Conservation (phyloP, 2,113 vertebrate species). For the Dicaeum eximium region DNA sequence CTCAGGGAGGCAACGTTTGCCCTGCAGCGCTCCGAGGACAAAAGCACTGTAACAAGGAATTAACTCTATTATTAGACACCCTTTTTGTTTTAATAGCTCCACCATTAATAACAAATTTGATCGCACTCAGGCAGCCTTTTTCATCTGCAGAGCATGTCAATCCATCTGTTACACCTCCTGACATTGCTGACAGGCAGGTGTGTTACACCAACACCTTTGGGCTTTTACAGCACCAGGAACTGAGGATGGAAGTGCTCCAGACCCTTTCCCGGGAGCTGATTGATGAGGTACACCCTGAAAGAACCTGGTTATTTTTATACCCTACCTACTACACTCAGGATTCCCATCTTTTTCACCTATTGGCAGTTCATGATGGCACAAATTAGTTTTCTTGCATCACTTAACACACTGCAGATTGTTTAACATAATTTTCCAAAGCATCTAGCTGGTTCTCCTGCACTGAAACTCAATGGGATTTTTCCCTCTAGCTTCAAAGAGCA, state of each 20-base stretch:
- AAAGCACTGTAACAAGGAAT: neutral
- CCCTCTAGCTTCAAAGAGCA: conserved; percentile 31
- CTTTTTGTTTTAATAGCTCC: neutral
- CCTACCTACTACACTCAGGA: neutral
- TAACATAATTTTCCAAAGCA: neutral
- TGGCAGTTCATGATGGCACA: neutral
- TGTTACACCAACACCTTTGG: neutral
- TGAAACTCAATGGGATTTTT: conserved; percentile 6
- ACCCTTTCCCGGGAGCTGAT: neutral
- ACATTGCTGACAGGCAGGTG: neutral
- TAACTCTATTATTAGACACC: neutral
- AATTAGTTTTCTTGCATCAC: neutral
- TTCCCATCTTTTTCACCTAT: neutral
- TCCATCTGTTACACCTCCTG: neutral
- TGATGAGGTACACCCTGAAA: neutral
- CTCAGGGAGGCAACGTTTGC: neutral
- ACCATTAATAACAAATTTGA: neutral
- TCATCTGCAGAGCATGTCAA: neutral
- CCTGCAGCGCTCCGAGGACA: neutral
- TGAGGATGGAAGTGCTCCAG: neutral
- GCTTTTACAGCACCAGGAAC: neutral
- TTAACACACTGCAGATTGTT: neutral
- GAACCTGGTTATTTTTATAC: neutral
- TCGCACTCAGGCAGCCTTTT: neutral
- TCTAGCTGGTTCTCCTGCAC: neutral